phyloP scores from a whole-genome alignment of 2,113 vertebrate genomes.

The Tragulus kanchil region DNA sequence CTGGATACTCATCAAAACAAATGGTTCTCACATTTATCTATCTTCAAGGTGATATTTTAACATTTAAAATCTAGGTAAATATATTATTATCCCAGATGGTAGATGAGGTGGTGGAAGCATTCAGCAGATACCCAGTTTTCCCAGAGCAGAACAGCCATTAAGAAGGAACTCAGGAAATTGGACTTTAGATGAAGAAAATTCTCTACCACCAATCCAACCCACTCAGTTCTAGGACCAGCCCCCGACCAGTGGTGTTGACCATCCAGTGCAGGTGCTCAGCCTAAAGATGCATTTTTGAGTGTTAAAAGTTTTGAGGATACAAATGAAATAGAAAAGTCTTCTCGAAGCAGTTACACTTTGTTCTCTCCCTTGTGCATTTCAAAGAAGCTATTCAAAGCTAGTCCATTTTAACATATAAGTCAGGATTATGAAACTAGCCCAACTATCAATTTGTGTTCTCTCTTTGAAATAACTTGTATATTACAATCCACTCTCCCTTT shows the following conservation, averaged over 20 bases:
- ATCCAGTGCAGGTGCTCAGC: neutral
- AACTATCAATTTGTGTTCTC: neutral
- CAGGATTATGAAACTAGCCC: neutral
- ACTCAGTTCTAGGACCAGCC: no score
- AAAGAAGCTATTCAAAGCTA: neutral
- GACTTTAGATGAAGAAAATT: no score
- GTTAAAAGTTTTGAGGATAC: neutral
- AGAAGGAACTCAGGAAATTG: no score
- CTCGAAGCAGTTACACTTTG: neutral
- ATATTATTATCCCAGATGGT: neutral
- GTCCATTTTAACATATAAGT: neutral
- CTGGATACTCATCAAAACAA: neutral
- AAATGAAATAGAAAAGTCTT: neutral
- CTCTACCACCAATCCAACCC: no score
- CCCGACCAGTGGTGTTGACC: neutral
- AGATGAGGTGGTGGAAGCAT: neutral
- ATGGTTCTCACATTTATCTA: neutral
- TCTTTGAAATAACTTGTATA: neutral
- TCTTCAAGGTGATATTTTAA: neutral
- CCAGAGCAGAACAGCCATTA: no score
- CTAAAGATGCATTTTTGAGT: no score
- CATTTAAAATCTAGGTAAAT: neutral
- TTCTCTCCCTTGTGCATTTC: conserved; percentile 17
- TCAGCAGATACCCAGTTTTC: no score
- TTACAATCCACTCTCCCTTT: neutral